Percentiles rank a stretch among this genome's conserved stretches.
phyloP scores from a whole-genome alignment of 1,140 invertebrate genomes.

The Lordiphosa mommai region DNA sequence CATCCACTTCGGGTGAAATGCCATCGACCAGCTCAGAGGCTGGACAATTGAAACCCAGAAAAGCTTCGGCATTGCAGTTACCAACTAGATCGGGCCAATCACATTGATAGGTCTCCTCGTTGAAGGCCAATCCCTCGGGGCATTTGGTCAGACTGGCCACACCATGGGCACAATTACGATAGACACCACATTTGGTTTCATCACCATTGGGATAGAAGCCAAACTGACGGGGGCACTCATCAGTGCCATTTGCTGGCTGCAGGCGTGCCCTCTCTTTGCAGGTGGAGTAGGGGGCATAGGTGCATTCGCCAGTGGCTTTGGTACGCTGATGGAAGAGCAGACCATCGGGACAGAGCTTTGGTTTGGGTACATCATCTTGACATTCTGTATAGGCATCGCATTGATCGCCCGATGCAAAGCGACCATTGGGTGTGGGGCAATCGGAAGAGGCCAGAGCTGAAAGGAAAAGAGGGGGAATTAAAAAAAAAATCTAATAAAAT shows the following conservation, averaged over 20 bases:
- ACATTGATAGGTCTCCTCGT: slow-evolving; percentile 87
- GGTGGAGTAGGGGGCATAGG: slow-evolving; percentile 88
- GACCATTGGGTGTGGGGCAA: slow-evolving; percentile 86
- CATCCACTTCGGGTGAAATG: slow-evolving; percentile 77
- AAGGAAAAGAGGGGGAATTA: background rate
- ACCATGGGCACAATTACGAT: slow-evolving; percentile 91
- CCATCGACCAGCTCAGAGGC: slow-evolving; percentile 46
- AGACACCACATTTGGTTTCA: slow-evolving; percentile 87
- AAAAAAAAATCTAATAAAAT: background rate
- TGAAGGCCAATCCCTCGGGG: slow-evolving; percentile 92
- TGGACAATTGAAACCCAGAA: slow-evolving; percentile 86
- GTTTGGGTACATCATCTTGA: slow-evolving; percentile 85
- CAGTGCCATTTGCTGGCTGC: slow-evolving; percentile 83
- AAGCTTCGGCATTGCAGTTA: slow-evolving; percentile 88
- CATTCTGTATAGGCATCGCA: slow-evolving; percentile 86
- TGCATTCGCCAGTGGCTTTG: slow-evolving; percentile 87
- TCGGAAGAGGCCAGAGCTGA: slow-evolving; percentile 41
- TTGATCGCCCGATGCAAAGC: slow-evolving; percentile 85
- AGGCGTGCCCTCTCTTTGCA: slow-evolving; percentile 87
- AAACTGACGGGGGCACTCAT: slow-evolving; percentile 91
- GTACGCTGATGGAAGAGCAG: slow-evolving; percentile 90
- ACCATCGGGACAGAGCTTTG: slow-evolving; percentile 91
- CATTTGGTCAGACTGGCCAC: slow-evolving; percentile 81
- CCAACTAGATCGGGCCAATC: slow-evolving; percentile 92
- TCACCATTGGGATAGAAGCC: slow-evolving; percentile 89